Conservation (phyloP, 2,113 vertebrate species). For the Podilymbus podiceps region DNA sequence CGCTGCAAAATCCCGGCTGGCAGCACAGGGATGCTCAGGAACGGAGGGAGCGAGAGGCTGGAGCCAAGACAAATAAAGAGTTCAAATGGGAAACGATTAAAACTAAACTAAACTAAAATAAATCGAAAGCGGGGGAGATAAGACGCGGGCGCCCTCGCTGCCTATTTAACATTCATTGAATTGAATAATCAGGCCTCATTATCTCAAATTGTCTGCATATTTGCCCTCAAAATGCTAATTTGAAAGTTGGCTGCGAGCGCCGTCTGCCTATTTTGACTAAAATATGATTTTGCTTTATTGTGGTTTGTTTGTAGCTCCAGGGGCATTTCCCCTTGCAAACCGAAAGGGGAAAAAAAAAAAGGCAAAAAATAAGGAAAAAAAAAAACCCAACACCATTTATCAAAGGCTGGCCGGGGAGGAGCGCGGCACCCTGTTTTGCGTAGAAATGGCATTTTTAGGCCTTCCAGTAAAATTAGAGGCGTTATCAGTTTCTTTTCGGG, state of each 20-base stretch:
- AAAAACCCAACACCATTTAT: conserved; percentile 78
- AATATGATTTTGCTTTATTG: conserved; percentile 85
- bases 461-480: conserved; percentile 82
- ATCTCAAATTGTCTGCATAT: conserved; percentile 99
- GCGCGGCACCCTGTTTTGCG: conserved; percentile 85
- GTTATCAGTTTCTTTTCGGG: conserved; percentile 90
- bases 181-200: conserved; percentile 99
- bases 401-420: conserved; percentile 74
- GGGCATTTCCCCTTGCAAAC: conserved; percentile 76
- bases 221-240: conserved; percentile 99
- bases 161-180: conserved; percentile 99
- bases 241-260: conserved; percentile 94
- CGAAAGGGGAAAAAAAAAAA: neutral
- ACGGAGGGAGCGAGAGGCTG: neutral
- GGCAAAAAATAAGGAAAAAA: neutral
- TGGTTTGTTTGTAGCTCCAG: conserved; percentile 81
- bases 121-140: conserved; percentile 92
- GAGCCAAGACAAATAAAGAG: conserved; percentile 84
- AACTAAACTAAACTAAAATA: conserved; percentile 79
- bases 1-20: neutral
- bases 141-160: conserved; percentile 83
- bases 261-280: conserved; percentile 82
- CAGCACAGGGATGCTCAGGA: neutral
- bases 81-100: conserved; percentile 93
- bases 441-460: conserved; percentile 84